These are phyloP conservation scores for Dolichopus griseipennis DNA, from an alignment of 2,888 invertebrate species.

Conservation along the genomic window DNA sequence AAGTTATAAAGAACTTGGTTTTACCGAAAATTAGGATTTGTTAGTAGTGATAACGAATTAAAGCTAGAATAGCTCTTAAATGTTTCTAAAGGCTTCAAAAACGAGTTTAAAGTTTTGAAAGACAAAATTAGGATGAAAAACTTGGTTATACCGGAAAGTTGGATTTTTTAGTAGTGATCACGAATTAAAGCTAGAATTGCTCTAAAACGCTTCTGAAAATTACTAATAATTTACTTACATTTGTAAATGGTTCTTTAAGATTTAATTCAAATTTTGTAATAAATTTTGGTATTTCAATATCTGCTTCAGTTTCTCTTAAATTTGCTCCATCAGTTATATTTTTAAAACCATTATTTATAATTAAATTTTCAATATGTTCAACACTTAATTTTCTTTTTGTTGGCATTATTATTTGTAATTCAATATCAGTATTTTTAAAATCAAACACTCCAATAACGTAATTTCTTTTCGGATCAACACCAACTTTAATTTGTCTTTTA, in stretches of 20 bases:
- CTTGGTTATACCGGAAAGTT: too few species aligned
- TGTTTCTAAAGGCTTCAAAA: too few species aligned
- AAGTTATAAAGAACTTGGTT: too few species aligned
- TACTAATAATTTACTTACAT: slow-evolving; percentile 40
- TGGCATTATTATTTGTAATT: slow-evolving; percentile 71
- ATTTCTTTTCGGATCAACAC: slow-evolving; percentile 43
- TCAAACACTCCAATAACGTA: slow-evolving; percentile 62
- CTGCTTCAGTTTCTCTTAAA: slow-evolving; percentile 45
- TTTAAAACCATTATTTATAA: slow-evolving; percentile 42
- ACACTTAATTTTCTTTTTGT: slow-evolving; percentile 53
- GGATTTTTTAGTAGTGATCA: too few species aligned
- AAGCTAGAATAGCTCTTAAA: too few species aligned
- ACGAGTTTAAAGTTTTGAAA: too few species aligned
- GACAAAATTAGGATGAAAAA: too few species aligned
- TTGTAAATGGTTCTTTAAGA: slow-evolving; percentile 49
- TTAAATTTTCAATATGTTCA: slow-evolving; percentile 15
- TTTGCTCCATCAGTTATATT: slow-evolving; percentile 53
- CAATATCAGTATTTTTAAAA: slow-evolving; percentile 60
- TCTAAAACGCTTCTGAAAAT: too few species aligned
- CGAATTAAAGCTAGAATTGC: too few species aligned
- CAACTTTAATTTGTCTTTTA: slow-evolving; percentile 47
- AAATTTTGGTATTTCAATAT: slow-evolving; percentile 60
- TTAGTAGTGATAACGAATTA: too few species aligned
- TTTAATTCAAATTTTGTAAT: slow-evolving; percentile 67
- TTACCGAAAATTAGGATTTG: too few species aligned